These are phyloP conservation scores for Epizoanthus stellaris DNA, from an alignment of 92 coral and sea anemone species.

Conservation along the genomic window DNA sequence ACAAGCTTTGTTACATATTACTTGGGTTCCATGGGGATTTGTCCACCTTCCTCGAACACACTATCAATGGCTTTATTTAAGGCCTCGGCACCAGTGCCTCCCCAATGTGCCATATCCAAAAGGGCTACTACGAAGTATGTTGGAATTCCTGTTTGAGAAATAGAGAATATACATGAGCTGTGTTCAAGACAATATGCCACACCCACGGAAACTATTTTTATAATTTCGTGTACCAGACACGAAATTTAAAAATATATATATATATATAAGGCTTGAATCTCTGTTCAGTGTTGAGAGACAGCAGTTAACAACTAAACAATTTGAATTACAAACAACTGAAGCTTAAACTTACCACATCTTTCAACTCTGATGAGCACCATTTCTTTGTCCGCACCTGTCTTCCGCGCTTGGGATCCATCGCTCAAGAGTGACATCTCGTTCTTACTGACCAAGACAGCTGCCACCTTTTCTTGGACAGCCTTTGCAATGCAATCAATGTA, in stretches of 20 bases:
- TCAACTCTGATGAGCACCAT: constrained; percentile 37
- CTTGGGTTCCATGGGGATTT: constrained; percentile 9
- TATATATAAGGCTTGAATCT: too few relatives aligned
- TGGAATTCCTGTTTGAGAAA: constrained; percentile 16
- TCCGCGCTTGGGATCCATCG: constrained; percentile 46
- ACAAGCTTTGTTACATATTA: constrained; percentile 19
- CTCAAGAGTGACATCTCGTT: constrained; percentile 30
- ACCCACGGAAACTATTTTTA: too few relatives aligned
- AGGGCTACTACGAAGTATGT: constrained; percentile 41
- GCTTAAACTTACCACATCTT: constrained; percentile 3
- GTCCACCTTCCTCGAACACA: constrained; percentile 6
- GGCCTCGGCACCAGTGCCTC: constrained; percentile 41
- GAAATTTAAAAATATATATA: too few relatives aligned
- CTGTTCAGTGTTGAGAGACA: too few relatives aligned
- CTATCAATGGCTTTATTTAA: constrained; percentile 41
- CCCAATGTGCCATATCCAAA: constrained; percentile 51
- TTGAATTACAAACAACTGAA: too few relatives aligned
- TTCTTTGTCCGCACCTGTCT: constrained; percentile 41
- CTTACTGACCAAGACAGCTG: constrained; percentile 33
- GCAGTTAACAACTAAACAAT: too few relatives aligned
- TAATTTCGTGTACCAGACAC: too few relatives aligned
- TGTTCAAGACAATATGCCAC: too few relatives aligned
- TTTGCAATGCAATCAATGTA: constrained; percentile 32
- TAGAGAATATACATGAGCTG: too few relatives aligned
- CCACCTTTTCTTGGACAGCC: constrained; percentile 42